phyloP scores from a whole-genome alignment of 2,888 invertebrate species.

The Sarcophaga rosellei region DNA sequence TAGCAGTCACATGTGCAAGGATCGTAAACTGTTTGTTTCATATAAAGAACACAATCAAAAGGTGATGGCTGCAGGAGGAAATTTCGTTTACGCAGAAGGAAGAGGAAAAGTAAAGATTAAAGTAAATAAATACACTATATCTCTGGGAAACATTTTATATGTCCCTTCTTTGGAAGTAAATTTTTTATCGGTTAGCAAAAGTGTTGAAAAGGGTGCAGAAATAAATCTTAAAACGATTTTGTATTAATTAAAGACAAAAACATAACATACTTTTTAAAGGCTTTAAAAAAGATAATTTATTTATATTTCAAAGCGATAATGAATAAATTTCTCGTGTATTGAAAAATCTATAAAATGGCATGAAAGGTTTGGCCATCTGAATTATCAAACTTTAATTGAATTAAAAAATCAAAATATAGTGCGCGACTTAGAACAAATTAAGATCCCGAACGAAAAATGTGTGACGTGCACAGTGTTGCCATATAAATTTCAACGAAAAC shows the following conservation, averaged over 20 bases:
- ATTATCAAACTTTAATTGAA: conserved; percentile 51
- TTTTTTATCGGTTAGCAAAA: conserved; percentile 54
- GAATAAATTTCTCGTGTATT: conserved; percentile 22
- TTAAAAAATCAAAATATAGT: conserved; percentile 46
- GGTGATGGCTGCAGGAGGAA: background rate
- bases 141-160: no score
- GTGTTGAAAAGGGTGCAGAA: conserved; percentile 37
- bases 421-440: conserved; percentile 37
- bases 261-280: conserved; percentile 39
- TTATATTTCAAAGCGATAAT: conserved; percentile 13
- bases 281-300: conserved; percentile 47
- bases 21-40: no score
- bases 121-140: conserved; percentile 33
- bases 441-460: conserved; percentile 36
- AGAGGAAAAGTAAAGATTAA: conserved; percentile 33
- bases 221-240: conserved; percentile 42
- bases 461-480: conserved; percentile 39
- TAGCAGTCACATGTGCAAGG: no score
- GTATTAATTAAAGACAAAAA: conserved; percentile 27
- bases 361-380: conserved; percentile 57
- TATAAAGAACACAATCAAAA: no score
- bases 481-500: no score
- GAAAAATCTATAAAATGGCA: conserved; percentile 30
- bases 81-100: conserved; percentile 40
- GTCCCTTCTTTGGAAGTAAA: conserved; percentile 50